Evolutionary conservation across 1,140 invertebrate species (phyloP).

Genomic region (Eubasilissa regina): DNA sequence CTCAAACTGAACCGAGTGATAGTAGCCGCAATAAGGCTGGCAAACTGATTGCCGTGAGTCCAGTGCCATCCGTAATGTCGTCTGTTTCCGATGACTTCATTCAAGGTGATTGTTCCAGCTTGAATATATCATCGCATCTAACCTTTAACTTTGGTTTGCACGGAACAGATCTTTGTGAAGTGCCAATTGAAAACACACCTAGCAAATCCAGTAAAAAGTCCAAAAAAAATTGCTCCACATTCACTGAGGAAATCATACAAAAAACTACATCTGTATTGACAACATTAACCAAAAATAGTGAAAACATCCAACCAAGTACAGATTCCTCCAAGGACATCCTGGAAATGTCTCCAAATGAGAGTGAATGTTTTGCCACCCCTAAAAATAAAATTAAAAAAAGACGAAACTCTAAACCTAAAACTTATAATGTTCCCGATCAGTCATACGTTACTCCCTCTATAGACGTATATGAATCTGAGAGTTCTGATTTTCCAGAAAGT

Average conservation of each 20-base stretch:
- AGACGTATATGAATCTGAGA: conserved; percentile 60
- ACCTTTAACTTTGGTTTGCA: conserved; percentile 70
- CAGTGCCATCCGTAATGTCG: conserved; percentile 70
- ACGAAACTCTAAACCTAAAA: conserved; percentile 39
- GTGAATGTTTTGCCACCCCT: conserved; percentile 69
- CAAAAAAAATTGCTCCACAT: conserved; percentile 17
- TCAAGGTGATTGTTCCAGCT: conserved; percentile 67
- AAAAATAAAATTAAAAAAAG: conserved; percentile 64
- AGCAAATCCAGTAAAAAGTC: conserved; percentile 20
- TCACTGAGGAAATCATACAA: conserved; percentile 20
- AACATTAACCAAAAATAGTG: conserved; percentile 11
- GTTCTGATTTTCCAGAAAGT: conserved; percentile 59
- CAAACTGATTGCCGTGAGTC: conserved; percentile 62
- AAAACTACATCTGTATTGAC: conserved; percentile 13
- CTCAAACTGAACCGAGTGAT: conserved; percentile 22
- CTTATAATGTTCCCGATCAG: conserved; percentile 48
- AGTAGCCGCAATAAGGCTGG: background rate
- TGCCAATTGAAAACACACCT: conserved; percentile 17
- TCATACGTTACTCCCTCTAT: conserved; percentile 48
- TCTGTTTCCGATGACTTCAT: conserved; percentile 72
- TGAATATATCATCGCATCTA: conserved; percentile 67
- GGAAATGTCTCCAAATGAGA: conserved; percentile 32
- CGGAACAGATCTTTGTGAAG: conserved; percentile 64
- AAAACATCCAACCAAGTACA: background rate
- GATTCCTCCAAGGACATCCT: background rate